Conservation (phyloP, 2,113 vertebrate species). For the Buteo buteo region DNA sequence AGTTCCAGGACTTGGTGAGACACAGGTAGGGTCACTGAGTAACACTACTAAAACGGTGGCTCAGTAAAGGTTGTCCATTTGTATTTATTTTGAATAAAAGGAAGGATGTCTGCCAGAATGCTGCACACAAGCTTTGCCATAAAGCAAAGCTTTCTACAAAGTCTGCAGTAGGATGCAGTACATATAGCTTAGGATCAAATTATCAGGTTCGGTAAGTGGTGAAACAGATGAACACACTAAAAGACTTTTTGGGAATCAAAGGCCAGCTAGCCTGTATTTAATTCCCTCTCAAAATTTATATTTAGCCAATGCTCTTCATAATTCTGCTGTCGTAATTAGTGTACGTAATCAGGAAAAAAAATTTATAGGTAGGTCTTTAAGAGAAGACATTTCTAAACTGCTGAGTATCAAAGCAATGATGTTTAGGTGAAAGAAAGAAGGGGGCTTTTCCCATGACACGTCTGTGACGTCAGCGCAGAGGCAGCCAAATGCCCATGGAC, state of each 20-base stretch:
- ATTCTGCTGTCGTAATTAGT: background rate
- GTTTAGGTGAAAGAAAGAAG: background rate
- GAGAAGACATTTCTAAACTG: background rate
- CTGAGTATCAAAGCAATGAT: background rate
- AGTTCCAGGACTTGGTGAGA: background rate
- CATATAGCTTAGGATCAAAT: background rate
- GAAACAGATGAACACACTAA: background rate
- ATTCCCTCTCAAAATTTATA: background rate
- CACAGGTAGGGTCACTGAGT: accelerated
- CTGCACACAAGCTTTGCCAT: background rate
- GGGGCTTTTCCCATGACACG: background rate
- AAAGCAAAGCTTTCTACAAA: background rate
- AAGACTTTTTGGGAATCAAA: background rate
- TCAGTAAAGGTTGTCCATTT: background rate
- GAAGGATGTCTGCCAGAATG: background rate
- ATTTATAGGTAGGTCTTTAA: background rate
- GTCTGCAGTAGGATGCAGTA: background rate
- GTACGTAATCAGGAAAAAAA: background rate
- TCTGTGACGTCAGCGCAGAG: background rate
- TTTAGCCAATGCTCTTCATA: background rate
- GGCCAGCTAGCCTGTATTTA: background rate
- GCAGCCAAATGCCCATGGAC: background rate
- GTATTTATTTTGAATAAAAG: background rate
- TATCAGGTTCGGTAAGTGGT: background rate
- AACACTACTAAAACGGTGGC: background rate